Conservation (phyloP, 2,113 vertebrate genomes). For the Brachypteracias leptosomus region DNA sequence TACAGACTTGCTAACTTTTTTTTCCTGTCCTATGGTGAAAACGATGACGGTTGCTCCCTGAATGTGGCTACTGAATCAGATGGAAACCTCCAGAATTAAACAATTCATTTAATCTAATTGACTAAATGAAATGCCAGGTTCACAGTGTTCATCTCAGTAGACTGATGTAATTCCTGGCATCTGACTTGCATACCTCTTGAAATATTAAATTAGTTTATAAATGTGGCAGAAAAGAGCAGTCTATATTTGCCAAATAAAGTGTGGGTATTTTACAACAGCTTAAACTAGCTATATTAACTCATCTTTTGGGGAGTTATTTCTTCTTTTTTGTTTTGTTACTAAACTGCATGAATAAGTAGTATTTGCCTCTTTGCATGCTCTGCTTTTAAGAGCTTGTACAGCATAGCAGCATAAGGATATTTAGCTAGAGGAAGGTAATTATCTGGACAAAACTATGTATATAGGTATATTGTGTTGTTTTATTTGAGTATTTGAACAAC, state of each 20-base stretch:
- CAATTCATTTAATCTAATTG: conserved; percentile 29
- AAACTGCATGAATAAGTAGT: not conserved
- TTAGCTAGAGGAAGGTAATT: not conserved
- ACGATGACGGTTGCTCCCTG: not conserved
- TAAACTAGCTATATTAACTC: conserved; percentile 1
- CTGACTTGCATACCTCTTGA: conserved; percentile 57
- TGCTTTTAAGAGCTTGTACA: not conserved
- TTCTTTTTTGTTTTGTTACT: not conserved
- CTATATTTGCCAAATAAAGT: conserved; percentile 47
- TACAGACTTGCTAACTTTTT: not conserved
- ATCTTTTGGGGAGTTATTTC: not conserved
- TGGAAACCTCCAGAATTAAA: conserved; percentile 31
- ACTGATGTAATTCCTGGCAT: conserved; percentile 63
- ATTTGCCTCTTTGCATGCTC: not conserved
- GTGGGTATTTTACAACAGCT: conserved; percentile 36
- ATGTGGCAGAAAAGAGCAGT: conserved; percentile 48
- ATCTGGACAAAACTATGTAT: not conserved
- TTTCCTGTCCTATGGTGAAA: not conserved
- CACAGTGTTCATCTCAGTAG: conserved; percentile 46
- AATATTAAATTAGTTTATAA: conserved; percentile 69
- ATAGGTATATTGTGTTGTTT: not conserved
- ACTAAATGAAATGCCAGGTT: conserved; percentile 13
- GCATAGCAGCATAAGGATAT: not conserved
- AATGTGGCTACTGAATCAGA: conserved; percentile 41
- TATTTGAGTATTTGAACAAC: not conserved